Percentiles rank a stretch among this genome's conserved stretches.
phyloP scores from a whole-genome alignment of 1,140 invertebrate species.

The Caenorhabditis tropicalis region DNA sequence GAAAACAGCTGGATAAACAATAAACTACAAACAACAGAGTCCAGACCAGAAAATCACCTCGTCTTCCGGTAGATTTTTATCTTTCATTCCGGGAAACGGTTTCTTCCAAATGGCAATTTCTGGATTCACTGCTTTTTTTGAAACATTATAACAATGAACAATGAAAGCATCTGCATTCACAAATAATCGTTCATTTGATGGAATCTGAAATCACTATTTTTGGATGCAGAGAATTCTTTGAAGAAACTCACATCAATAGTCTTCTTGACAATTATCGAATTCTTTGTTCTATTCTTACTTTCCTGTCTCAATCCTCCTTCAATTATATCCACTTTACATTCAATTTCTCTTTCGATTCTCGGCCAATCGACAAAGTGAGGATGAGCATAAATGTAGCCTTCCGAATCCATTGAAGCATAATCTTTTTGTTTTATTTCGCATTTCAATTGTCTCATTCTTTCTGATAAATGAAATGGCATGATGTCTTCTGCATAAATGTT shows the following conservation, averaged over 20 bases:
- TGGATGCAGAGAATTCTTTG: background rate
- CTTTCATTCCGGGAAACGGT: conserved; percentile 47
- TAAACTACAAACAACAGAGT: background rate
- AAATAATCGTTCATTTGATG: conserved; percentile 18
- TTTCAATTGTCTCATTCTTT: conserved; percentile 45
- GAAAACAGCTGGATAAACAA: background rate
- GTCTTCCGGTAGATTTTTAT: conserved; percentile 24
- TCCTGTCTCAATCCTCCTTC: conserved; percentile 44
- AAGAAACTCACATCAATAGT: conserved; percentile 27
- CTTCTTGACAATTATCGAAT: background rate
- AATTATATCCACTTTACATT: conserved; percentile 43
- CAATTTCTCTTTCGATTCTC: background rate
- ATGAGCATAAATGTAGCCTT: conserved; percentile 49
- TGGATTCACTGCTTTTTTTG: background rate
- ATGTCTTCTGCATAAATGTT: conserved; percentile 40
- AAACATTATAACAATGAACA: conserved; percentile 6
- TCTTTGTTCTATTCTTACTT: conserved; percentile 19
- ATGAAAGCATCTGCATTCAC: conserved; percentile 48
- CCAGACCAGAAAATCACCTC: too few species aligned
- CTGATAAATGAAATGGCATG: conserved; percentile 10
- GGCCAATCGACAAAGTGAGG: conserved; percentile 42
- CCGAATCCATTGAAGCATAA: conserved; percentile 7
- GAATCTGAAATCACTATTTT: background rate
- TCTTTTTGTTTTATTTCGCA: conserved; percentile 25
- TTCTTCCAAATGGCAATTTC: conserved; percentile 35